Base-by-base conservation (phyloP, 1,140 invertebrate genomes). In the Xylocopa sonorina region DNA sequence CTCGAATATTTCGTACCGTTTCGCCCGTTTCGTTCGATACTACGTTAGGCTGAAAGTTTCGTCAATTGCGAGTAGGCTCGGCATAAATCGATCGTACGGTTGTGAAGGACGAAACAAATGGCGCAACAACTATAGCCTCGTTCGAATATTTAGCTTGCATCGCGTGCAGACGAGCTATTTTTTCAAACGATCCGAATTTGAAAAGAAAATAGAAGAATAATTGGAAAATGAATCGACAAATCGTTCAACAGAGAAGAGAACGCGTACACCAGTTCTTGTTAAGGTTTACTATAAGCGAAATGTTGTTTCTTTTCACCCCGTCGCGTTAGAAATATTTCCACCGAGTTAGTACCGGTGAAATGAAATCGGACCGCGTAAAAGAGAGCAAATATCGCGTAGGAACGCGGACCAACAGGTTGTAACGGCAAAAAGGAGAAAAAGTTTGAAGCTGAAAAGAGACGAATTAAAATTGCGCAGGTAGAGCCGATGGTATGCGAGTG, bases 71-170 rank as follows among this genome's bases (percentile, higher is more conserved):
- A 58, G 72, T 32, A 66, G 51, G 50, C 55, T 66, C n/a, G 62
- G 34, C 27, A 51, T 43, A 62, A 78, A 78, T 78, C 75, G 75
- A 78, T 78, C 66, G 75, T 41, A 41, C 24, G 16, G 55, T 41
- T 18, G 24, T n/a, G 75, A 78, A 78, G 75, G 75, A 69, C 75
- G 75, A 60, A 78, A 78, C 67, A 71, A 78, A 78, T 43, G 34
- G 55, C 75, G 43, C 43, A 58, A 71, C 32, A 78, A 78, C 55
- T 69, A 41, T 71, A 51, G 43, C 46, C 29, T 69, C 55, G 55
- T 10, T 71, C 55, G 43, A 71, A 50, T 50, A 62, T 48, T 24
- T 50, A 78, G 10, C 41, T 48, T 46, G 29, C 10, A 34, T 12
- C 21, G 29, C 29, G 53, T 46, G 46, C 46, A 14, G n/a, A n/a